A percentile compares a stretch with the other conserved stretches of the same genome.
Conservation (phyloP, 2,888 invertebrate species). For the Oithona nana region DNA sequence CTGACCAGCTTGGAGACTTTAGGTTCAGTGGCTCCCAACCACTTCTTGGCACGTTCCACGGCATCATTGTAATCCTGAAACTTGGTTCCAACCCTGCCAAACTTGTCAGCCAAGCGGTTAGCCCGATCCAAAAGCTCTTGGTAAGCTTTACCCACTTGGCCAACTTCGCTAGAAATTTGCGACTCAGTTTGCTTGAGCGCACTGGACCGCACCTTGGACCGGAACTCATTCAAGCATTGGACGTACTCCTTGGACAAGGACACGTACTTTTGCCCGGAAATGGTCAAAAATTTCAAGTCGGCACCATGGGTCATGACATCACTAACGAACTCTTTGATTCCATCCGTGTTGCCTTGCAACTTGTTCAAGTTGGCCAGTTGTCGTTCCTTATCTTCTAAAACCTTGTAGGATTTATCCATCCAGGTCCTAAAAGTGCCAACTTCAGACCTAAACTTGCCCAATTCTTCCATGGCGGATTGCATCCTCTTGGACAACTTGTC, state of each 20-base stretch:
- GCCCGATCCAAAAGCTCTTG: slow-evolving; percentile 61
- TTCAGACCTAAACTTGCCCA: slow-evolving; percentile 53
- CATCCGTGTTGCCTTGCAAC: slow-evolving; percentile 37
- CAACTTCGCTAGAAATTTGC: slow-evolving; percentile 24
- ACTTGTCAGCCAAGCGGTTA: slow-evolving; percentile 53
- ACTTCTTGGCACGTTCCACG: slow-evolving; percentile 53
- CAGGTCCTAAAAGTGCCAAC: slow-evolving; percentile 34
- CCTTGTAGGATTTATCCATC: slow-evolving; percentile 59
- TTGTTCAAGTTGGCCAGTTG: slow-evolving; percentile 54
- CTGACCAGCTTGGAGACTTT: slow-evolving; percentile 52
- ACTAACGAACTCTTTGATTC: slow-evolving; percentile 68
- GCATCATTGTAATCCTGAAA: slow-evolving; percentile 62
- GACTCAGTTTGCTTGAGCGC: slow-evolving; percentile 22
- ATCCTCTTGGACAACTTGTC: slow-evolving; percentile 55
- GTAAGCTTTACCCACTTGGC: slow-evolving; percentile 26
- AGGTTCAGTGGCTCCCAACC: slow-evolving; percentile 60
- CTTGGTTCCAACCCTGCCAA: slow-evolving; percentile 55
- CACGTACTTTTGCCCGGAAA: slow-evolving; percentile 87
- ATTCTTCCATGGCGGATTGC: slow-evolving; percentile 60
- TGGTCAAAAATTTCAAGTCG: slow-evolving; percentile 80
- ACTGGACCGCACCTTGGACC: slow-evolving; percentile 22
- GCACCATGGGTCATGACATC: slow-evolving; percentile 91
- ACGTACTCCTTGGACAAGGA: slow-evolving; percentile 59
- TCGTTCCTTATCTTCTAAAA: slow-evolving; percentile 64
- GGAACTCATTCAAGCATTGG: slow-evolving; percentile 22